A percentile compares a stretch with the other conserved stretches of the same genome.
phyloP scores from a whole-genome alignment of 2,113 vertebrate species.

The Poicephalus gulielmi region DNA sequence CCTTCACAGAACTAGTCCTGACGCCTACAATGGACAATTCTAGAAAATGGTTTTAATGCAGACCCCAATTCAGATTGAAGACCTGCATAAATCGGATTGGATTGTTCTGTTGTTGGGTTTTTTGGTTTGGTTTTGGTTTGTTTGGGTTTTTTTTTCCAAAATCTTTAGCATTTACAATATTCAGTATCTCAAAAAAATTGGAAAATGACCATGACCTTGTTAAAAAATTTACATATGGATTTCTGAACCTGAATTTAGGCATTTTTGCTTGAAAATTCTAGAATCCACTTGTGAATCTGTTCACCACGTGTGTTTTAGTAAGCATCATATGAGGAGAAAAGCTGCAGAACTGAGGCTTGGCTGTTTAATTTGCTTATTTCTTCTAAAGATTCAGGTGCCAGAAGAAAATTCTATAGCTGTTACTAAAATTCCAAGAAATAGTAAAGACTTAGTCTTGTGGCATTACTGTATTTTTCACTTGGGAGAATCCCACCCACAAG shows the following conservation, averaged over 20 bases:
- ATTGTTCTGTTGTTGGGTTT: not conserved
- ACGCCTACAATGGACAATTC: not conserved
- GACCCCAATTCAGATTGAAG: not conserved
- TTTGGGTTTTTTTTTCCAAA: not conserved
- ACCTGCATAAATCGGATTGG: not conserved
- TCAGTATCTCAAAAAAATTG: not conserved
- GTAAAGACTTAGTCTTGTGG: not conserved
- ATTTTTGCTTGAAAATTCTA: not conserved
- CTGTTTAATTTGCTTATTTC: not conserved
- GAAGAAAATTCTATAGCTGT: not conserved
- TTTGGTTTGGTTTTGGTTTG: not conserved
- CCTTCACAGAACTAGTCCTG: not conserved
- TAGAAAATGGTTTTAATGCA: not conserved
- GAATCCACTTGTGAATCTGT: not conserved
- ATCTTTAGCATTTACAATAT: not conserved
- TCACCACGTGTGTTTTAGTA: slow-evolving; percentile 9
- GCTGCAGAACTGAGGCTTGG: not conserved
- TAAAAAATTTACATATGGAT: not conserved
- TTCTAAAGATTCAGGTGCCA: slow-evolving; percentile 19
- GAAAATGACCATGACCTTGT: not conserved
- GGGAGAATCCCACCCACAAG: slow-evolving; percentile 45
- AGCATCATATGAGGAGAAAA: not conserved
- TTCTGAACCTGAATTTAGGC: not conserved
- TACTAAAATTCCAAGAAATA: slow-evolving; percentile 52
- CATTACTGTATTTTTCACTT: slow-evolving; percentile 7